Evolutionary conservation across 1,140 invertebrate species (phyloP).

Genomic region (Diorhabda sublineata): DNA sequence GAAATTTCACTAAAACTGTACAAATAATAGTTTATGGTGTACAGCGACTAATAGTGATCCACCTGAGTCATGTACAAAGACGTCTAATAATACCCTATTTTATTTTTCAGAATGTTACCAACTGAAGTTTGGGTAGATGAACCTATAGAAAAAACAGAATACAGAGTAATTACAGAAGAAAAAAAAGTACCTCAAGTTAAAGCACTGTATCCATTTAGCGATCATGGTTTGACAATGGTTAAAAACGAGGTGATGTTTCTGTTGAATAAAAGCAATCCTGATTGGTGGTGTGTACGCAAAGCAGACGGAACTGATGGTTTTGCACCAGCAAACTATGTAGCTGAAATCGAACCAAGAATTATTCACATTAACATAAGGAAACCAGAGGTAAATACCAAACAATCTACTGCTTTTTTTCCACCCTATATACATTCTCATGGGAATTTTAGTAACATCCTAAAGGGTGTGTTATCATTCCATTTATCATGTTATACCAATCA

Average conservation of each 20-base stretch:
- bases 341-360: slow-evolving; percentile 85
- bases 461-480: too few species aligned
- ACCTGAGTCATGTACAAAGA: too few species aligned
- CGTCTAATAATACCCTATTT: too few species aligned
- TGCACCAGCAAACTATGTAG: slow-evolving; percentile 95
- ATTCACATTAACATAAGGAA: slow-evolving; percentile 77
- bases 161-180: slow-evolving; percentile 80
- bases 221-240: slow-evolving; percentile 87
- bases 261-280: slow-evolving; percentile 90
- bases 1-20: too few species aligned
- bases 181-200: slow-evolving; percentile 84
- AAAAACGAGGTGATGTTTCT: slow-evolving; percentile 94
- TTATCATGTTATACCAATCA: too few species aligned
- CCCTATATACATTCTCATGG: too few species aligned
- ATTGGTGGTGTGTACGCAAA: slow-evolving; percentile 98
- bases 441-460: too few species aligned
- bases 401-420: too few species aligned
- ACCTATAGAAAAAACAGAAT: slow-evolving; percentile 77
- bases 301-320: slow-evolving; percentile 89
- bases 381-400: slow-evolving; percentile 59
- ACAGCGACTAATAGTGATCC: too few species aligned
- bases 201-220: slow-evolving; percentile 85
- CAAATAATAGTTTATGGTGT: too few species aligned
- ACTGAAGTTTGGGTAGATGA: slow-evolving; percentile 91
- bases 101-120: slow-evolving; percentile 60